Evolutionary conservation across 1,140 invertebrate genomes (phyloP).

Genomic region (Microvelia longipes): DNA sequence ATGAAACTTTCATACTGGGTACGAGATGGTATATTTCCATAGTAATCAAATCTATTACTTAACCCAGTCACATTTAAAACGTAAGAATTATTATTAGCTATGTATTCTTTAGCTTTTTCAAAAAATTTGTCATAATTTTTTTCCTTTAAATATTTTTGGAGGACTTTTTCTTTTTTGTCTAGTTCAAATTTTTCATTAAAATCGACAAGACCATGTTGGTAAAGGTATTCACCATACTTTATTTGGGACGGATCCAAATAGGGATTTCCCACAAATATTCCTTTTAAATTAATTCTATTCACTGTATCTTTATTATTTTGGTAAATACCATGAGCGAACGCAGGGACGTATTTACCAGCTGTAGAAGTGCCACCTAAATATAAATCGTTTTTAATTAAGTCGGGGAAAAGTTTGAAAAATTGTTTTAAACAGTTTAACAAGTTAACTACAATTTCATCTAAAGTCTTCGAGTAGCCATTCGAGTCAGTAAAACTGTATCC

Average conservation of each 20-base stretch:
- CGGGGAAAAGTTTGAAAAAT: slow-evolving; percentile 48
- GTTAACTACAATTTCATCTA: slow-evolving; percentile 48
- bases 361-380: slow-evolving; percentile 77
- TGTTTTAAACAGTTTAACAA: slow-evolving; percentile 48
- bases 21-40: not conserved
- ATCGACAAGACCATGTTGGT: slow-evolving; percentile 45
- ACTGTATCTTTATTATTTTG: slow-evolving; percentile 42
- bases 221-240: slow-evolving; percentile 60
- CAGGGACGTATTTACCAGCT: slow-evolving; percentile 54
- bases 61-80: not conserved
- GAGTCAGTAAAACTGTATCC: slow-evolving; percentile 45
- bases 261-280: slow-evolving; percentile 72
- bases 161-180: slow-evolving; percentile 8
- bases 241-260: slow-evolving; percentile 60
- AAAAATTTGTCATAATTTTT: not conserved
- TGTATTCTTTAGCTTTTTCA: not conserved
- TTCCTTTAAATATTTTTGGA: not conserved
- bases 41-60: not conserved
- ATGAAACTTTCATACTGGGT: not conserved
- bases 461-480: slow-evolving; percentile 46
- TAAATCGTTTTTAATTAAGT: slow-evolving; percentile 32
- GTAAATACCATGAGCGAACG: slow-evolving; percentile 58
- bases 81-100: not conserved
- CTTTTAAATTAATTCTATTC: slow-evolving; percentile 43
- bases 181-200: slow-evolving; percentile 14